Evolutionary conservation across 2,797 vertebrate genomes (phyloP), one percentile per base, ranked within the genome.

Genomic region (Petrocephalus schoutedeni): DNA sequence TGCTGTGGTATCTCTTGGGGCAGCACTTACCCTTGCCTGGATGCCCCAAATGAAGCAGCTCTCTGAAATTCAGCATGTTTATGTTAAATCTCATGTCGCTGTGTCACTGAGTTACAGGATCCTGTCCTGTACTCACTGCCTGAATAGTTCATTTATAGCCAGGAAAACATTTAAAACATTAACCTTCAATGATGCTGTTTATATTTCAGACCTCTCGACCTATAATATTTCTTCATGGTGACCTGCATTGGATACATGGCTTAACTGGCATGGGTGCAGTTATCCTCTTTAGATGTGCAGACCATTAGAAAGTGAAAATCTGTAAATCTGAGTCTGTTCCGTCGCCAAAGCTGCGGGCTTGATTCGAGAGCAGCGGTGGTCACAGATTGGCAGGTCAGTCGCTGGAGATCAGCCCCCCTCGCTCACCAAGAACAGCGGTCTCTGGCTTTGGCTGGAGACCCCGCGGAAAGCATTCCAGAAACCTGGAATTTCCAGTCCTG

Each of bases 1-100:
- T 88, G 92, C 90, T 90, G 90, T 89, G 91, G 89, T 91, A 92
- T 91, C 90, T 91, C 90, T 90, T 87, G 83, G 86, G 88, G 91
- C 74, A 92, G 90, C 89, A 89, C 87, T 64, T 90, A 86, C 89
- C 91, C 86, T 91, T 90, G 85, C 64, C 19, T 87, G 71, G 45
- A 59, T 36, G 54, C 85, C 77, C 41, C 16, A 87, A 86, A 85
- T 61, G 45, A 14, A 80, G n/a, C 49, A 23, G 57, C 67, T 23
- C 59, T 87, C 87, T 77, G 54, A 45, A 23, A 71, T 87, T 87
- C 71, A 53, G 36, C 59, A 49, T 36, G 58, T 67, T 59, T 57
- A 74, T 77, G 51, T 16, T 36, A 71, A 36, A 36, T 71, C 64
- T 36, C 28, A 12, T 71, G 64, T 59, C 67, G 53, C 32, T 12